phyloP scores from a whole-genome alignment of 1,140 invertebrate genomes.

The Cyclargus thomasi region DNA sequence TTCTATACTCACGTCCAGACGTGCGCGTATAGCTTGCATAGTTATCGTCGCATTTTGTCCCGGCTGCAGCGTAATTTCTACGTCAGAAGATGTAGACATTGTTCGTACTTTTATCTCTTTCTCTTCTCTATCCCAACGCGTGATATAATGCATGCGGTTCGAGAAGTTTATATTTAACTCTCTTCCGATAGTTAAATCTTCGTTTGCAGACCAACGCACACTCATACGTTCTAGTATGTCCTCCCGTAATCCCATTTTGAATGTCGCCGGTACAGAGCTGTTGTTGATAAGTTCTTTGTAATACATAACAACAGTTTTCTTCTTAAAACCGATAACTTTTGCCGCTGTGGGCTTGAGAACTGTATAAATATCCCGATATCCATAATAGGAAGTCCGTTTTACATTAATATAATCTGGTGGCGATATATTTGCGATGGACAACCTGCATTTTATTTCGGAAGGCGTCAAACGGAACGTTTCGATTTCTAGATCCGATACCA shows the following conservation, averaged over 20 bases:
- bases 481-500: neutral
- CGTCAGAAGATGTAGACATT: conserved; percentile 28
- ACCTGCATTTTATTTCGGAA: neutral
- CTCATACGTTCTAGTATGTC: neutral
- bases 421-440: neutral
- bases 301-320: neutral
- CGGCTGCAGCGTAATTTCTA: conserved; percentile 34
- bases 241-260: neutral
- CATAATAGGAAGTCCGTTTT: neutral
- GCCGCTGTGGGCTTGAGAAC: neutral
- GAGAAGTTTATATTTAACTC: neutral
- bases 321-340: neutral
- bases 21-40: conserved; percentile 29
- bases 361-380: neutral
- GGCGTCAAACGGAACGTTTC: neutral
- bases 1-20: conserved; percentile 33
- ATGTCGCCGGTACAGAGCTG: neutral
- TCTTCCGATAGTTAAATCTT: neutral
- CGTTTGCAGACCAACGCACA: neutral
- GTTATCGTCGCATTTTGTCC: conserved; percentile 30
- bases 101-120: neutral
- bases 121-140: neutral
- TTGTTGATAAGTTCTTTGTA: neutral
- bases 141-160: neutral
- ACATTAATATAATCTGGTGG: neutral